phyloP scores from a whole-genome alignment of 2,797 vertebrate species.

The Hipposideros larvatus region DNA sequence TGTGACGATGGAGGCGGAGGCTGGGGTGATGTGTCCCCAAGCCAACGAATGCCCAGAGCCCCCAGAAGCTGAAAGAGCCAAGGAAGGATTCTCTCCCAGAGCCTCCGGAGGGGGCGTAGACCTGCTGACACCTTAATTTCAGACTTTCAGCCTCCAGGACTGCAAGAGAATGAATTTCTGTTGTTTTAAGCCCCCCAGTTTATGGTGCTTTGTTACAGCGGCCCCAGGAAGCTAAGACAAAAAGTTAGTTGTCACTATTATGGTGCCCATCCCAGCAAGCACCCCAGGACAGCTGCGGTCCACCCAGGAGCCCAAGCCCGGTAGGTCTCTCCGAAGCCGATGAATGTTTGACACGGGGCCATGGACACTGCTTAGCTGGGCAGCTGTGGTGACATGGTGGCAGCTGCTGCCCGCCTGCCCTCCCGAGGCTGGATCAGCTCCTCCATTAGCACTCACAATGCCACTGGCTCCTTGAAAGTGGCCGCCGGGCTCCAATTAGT shows the following conservation, averaged over 20 bases:
- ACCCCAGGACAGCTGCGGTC: too few relatives aligned
- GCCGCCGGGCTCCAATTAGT: slow-evolving; percentile 83
- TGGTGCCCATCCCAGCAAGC: neutral
- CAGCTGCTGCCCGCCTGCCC: neutral
- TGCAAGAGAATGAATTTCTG: neutral
- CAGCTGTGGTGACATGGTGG: neutral
- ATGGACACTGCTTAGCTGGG: neutral
- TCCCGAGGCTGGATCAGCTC: slow-evolving; percentile 68
- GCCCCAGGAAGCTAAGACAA: neutral
- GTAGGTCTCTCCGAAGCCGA: neutral
- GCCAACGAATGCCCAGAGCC: neutral
- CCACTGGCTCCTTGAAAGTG: slow-evolving; percentile 75
- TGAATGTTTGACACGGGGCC: neutral
- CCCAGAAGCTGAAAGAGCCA: neutral
- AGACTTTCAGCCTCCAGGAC: neutral
- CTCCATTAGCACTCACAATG: slow-evolving; percentile 77
- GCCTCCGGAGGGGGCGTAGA: accelerated
- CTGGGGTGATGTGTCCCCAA: accelerated
- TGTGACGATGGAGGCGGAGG: neutral
- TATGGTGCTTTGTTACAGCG: neutral
- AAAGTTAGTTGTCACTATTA: neutral
- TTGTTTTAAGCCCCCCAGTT: accelerated
- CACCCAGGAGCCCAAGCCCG: neutral
- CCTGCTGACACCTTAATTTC: neutral
- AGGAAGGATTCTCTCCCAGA: neutral